Conservation (phyloP, 1,140 invertebrate species). For the Sitobion miscanthi region DNA sequence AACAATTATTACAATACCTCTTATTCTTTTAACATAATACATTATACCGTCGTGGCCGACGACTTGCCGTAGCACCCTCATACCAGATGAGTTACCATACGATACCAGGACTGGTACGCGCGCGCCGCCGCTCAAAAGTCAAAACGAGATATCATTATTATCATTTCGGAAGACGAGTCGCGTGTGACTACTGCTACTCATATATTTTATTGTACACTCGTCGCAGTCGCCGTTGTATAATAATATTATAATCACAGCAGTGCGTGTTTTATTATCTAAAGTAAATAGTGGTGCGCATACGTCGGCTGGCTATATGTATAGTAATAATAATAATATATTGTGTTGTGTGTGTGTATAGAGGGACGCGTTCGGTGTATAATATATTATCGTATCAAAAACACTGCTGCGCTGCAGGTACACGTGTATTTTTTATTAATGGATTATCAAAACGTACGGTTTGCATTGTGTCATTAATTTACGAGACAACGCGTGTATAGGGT, state of each 20-base stretch:
- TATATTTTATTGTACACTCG: too few relatives aligned
- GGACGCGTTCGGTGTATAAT: background rate
- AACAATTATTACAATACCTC: too few relatives aligned
- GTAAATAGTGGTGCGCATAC: background rate
- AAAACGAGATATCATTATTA: background rate
- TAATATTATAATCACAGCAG: background rate
- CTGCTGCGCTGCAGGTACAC: background rate
- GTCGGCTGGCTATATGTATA: background rate
- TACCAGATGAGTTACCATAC: too few relatives aligned
- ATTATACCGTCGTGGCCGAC: too few relatives aligned
- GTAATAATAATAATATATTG: too few relatives aligned
- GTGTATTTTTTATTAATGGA: constrained; percentile 25
- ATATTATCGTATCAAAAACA: background rate
- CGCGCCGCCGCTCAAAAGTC: background rate
- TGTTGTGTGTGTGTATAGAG: background rate
- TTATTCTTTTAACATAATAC: too few relatives aligned
- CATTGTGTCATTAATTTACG: constrained; percentile 47
- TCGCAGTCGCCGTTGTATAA: too few relatives aligned
- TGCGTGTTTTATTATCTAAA: background rate
- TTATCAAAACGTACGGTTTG: constrained; percentile 43
- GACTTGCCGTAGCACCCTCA: too few relatives aligned
- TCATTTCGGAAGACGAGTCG: background rate
- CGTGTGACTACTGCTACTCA: background rate
- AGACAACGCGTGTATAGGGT: background rate
- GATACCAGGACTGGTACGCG: background rate